Evolutionary conservation across 2,797 vertebrate species (phyloP), one percentile per base, ranked within the genome.

Genomic region (Sebastes umbrosus): DNA sequence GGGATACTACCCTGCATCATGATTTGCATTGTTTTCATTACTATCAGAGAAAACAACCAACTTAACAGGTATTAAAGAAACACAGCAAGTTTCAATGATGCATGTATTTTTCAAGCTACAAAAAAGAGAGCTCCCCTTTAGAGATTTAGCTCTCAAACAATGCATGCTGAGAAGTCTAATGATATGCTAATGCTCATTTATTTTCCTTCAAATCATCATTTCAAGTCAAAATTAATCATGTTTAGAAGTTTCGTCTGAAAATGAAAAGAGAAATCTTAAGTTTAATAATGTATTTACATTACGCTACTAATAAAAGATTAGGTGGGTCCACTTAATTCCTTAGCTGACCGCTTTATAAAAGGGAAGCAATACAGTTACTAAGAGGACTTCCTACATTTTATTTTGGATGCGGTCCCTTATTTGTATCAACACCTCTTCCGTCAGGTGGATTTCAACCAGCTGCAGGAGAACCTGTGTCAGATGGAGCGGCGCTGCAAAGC

Each of bases 391-490:
- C 11, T 25, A 16, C 8, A 14, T 39, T 24, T 68, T 66, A 20
- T 59, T 58, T 59, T 58, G 16, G 7, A 60, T 59, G 6, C 12
- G 59, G 12, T 46, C 2, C 20, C 25, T 59, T 16, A 29, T 34
- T 31, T 52, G 16, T 16, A 8, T 39, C 46, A 27, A 14, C 27
- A 0, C 71, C 14, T 36, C 20, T 11, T 62, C 55, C 20, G 2
- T 91, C 92, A 99, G 98, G 97, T 99, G 93, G 98, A 99, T 87
- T 99, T 99, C 82, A 97, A 98, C 88, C 97, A 98, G 83, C 96
- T 99, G 82, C 97, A 97, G 91, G 98, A 99, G 92, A 99, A 97
- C 91, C 91, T 99, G 88, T 95, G 93, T 92, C 97, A 97, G 94
- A 96, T 99, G 97, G 98, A 99, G 89, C 96, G 95, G 69, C 95